Conservation (phyloP, 2,888 invertebrate genomes). For the Cyclophora albipunctata region DNA sequence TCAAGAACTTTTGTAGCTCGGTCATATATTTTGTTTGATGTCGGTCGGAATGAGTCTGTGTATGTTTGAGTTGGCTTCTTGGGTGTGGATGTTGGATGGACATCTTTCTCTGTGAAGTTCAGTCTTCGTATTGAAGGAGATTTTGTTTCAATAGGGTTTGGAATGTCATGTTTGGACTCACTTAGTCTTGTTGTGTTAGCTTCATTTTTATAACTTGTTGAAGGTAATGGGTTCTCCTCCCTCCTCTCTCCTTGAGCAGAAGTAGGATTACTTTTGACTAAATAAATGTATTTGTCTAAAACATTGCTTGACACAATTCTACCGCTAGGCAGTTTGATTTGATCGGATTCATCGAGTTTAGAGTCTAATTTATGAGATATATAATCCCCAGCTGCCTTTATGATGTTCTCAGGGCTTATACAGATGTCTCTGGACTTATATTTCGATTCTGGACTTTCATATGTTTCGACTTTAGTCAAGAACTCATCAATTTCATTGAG, state of each 20-base stretch:
- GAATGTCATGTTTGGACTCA: conserved; percentile 21
- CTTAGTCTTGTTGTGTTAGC: conserved; percentile 10
- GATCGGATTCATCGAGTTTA: conserved; percentile 34
- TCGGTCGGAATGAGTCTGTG: conserved; percentile 43
- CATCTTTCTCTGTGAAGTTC: conserved; percentile 57
- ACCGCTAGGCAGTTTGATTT: conserved; percentile 50
- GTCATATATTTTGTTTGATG: conserved; percentile 63
- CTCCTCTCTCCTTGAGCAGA: conserved; percentile 25
- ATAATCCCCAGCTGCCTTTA: conserved; percentile 60
- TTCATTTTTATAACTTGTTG: conserved; percentile 24
- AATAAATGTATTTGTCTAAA: conserved; percentile 65
- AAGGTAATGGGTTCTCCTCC: conserved; percentile 14
- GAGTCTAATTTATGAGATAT: conserved; percentile 50
- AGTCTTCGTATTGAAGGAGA: conserved; percentile 51
- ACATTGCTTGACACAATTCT: conserved; percentile 45
- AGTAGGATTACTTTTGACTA: conserved; percentile 48
- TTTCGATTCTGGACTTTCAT: conserved; percentile 54
- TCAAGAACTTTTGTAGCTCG: conserved; percentile 60
- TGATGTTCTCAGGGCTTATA: conserved; percentile 49
- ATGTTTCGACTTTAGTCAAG: conserved; percentile 60
- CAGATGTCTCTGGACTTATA: conserved; percentile 31
- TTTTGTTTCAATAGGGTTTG: conserved; percentile 24
- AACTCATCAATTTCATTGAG: conserved; percentile 69
- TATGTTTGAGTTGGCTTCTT: conserved; percentile 35
- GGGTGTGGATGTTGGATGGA: conserved; percentile 64